These are phyloP conservation scores for Stegana nigrithorax DNA, from an alignment of 2,888 invertebrate species.

Conservation along the genomic window DNA sequence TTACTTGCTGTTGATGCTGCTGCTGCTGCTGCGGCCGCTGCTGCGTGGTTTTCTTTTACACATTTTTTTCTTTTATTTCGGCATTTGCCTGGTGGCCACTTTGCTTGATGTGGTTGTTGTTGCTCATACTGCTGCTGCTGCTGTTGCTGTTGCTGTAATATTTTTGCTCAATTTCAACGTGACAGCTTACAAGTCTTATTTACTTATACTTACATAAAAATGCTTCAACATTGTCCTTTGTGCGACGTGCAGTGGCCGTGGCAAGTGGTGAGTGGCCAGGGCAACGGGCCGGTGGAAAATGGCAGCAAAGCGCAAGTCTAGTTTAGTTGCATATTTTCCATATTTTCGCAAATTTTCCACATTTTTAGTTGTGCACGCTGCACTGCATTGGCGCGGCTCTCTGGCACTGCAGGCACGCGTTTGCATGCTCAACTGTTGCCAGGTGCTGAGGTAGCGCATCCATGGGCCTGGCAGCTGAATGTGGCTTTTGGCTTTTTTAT, in stretches of 20 bases:
- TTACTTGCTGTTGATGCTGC: conserved; percentile 3
- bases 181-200: conserved; percentile 8
- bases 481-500: background rate
- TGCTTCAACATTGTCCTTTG: too few species aligned
- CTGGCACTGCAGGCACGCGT: too few species aligned
- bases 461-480: background rate
- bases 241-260: too few species aligned
- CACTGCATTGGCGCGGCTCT: background rate
- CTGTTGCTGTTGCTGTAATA: conserved; percentile 5
- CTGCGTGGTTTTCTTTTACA: too few species aligned
- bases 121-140: background rate
- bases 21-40: conserved; percentile 1
- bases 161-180: conserved; percentile 20
- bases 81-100: background rate
- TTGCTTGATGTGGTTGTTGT: background rate
- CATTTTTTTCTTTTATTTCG: background rate
- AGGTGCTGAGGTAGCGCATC: too few species aligned
- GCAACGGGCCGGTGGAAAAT: too few species aligned
- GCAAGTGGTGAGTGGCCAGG: too few species aligned
- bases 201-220: conserved; percentile 12
- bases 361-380: background rate
- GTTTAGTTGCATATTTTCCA: conserved; percentile 16
- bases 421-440: too few species aligned
- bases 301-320: too few species aligned
- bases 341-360: conserved; percentile 15